phyloP scores from a whole-genome alignment of 2,888 invertebrate genomes.

The Eupithecia abbreviata region DNA sequence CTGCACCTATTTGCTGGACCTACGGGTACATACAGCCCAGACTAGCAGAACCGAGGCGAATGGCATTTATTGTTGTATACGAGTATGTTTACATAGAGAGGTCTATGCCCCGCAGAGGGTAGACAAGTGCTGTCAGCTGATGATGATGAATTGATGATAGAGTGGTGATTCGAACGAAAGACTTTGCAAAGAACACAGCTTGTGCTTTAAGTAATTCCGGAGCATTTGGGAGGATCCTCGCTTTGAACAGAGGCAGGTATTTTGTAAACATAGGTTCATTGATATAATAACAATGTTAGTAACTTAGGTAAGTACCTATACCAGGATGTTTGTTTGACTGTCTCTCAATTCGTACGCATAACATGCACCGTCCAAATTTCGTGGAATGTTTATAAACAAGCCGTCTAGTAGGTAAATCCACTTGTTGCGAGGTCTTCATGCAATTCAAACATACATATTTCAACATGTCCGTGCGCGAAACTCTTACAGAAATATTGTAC shows the following conservation, averaged over 20 bases:
- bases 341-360: background rate
- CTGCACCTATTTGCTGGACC: too few relatives aligned
- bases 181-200: conserved; percentile 71
- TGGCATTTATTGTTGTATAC: too few relatives aligned
- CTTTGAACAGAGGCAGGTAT: conserved; percentile 50
- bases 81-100: too few relatives aligned
- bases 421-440: background rate
- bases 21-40: too few relatives aligned
- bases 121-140: too few relatives aligned
- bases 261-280: background rate
- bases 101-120: too few relatives aligned
- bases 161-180: conserved; percentile 63
- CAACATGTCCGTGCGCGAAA: background rate
- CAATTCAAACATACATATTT: background rate
- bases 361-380: background rate
- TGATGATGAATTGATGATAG: too few relatives aligned
- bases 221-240: conserved; percentile 71
- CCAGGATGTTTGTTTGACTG: background rate
- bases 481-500: background rate
- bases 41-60: too few relatives aligned
- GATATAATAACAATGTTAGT: background rate
- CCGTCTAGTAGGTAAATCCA: background rate
- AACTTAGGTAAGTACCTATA: background rate
- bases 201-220: conserved; percentile 69
- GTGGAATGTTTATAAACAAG: background rate